Evolutionary conservation across 2,888 invertebrate genomes (phyloP), one percentile per base, ranked within the genome.

Genomic region (Chironomus tentans): DNA sequence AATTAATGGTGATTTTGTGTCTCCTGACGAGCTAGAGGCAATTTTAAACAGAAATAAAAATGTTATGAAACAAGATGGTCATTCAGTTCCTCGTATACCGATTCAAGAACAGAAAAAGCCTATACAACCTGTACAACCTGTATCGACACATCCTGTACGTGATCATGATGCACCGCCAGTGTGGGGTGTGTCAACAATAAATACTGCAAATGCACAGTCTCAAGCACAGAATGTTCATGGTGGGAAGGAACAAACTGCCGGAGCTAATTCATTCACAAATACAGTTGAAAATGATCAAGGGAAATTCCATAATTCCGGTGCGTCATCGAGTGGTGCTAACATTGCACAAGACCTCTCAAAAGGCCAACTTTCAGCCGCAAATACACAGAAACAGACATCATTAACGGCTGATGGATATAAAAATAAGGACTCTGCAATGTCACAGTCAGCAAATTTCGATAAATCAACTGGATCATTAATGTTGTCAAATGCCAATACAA

Each of bases 1-100:
- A 38, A 24, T 68, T 13, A 48, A 74, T 38, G 22, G 12, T 68
- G 74, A 74, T 38, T 68, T 74, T 74, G 21, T 68, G n/a, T 68
- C 74, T 7, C 74, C 74, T n/a, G 74, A 74, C 12, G 48, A 74
- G 47, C 24, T 68, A 10, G 74, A 74, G 15, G 74, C 74, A 13
- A 2, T 72, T 10, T 18, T 24, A 38, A 72, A 61, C 18, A 22
- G 6, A n/a, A 65, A 21, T 15, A 21, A 5, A 62, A 15, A 38
- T 4, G 62, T 38, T 38, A 28, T 62, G 46, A 56, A 56, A 13
- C 15, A 10, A 46, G 15, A 38, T 46, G 10, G 4, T 1, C 38
- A 4, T 10, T n/a, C 10, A 10, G 38, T 28, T 6, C 28, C 28
- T 24, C 28, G 28, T 28, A 10, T 38, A 10, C 38, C 38, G 1